Evolutionary conservation across 2,797 vertebrate species (phyloP).

Genomic region (Cossypha dichroa): DNA sequence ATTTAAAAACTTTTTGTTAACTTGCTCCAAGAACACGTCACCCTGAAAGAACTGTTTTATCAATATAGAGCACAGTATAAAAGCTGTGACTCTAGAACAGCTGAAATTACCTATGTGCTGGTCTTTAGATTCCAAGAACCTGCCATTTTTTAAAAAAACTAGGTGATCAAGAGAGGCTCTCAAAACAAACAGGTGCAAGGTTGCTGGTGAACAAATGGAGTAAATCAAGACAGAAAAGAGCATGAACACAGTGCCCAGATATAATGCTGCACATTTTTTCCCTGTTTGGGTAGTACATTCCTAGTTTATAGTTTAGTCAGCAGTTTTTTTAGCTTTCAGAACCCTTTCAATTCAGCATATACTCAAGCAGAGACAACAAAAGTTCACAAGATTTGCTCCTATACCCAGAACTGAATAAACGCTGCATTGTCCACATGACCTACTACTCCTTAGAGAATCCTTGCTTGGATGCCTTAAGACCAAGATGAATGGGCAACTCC

Average conservation of each 20-base stretch:
- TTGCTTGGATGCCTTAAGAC: not conserved
- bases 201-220: not conserved
- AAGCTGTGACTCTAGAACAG: fast-evolving
- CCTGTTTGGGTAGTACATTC: not conserved
- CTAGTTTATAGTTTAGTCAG: not conserved
- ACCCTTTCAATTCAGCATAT: not conserved
- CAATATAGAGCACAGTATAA: not conserved
- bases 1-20: not conserved
- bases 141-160: not conserved
- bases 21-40: not conserved
- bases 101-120: not conserved
- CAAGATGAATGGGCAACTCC: not conserved
- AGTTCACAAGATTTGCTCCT: not conserved
- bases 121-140: not conserved
- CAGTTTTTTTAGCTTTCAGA: not conserved
- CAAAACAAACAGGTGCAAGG: not conserved
- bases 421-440: not conserved
- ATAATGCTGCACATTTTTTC: not conserved
- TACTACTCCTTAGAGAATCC: not conserved
- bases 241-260: not conserved
- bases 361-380: not conserved
- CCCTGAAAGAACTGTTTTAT: not conserved
- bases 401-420: not conserved
- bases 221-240: not conserved
- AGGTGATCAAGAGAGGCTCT: not conserved